These are phyloP conservation scores for Podarcis siculus DNA, from an alignment of 2,797 vertebrate species.

Conservation along the genomic window DNA sequence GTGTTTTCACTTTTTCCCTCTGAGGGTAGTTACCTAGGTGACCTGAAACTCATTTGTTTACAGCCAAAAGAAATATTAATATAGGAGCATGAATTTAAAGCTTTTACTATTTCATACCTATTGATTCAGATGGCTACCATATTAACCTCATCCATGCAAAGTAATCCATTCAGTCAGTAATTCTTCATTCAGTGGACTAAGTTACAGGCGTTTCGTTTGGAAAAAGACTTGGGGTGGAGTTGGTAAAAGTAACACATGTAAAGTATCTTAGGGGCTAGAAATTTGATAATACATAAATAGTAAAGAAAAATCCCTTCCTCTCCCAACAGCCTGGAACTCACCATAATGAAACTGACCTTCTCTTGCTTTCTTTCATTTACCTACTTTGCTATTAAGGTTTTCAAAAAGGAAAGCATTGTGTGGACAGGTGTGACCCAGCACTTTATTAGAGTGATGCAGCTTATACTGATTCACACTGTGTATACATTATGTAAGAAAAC, in stretches of 20 bases:
- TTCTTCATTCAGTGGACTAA: constrained; percentile 67
- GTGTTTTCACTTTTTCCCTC: constrained; percentile 29
- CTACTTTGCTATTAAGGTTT: constrained; percentile 70
- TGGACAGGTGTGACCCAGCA: constrained; percentile 67
- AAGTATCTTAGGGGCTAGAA: constrained; percentile 78
- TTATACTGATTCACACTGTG: constrained; percentile 55
- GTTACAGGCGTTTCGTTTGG: constrained; percentile 67
- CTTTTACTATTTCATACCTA: not conserved
- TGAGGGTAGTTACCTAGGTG: not conserved
- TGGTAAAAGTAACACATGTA: constrained; percentile 72
- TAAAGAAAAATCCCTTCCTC: constrained; percentile 57
- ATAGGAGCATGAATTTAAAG: not conserved
- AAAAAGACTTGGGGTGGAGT: constrained; percentile 72
- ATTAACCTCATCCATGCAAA: constrained; percentile 48
- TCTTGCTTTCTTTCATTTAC: constrained; percentile 63
- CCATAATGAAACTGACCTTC: constrained; percentile 61
- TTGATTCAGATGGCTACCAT: not conserved
- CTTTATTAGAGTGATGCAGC: constrained; percentile 63
- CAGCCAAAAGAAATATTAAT: not conserved
- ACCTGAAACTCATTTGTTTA: not conserved
- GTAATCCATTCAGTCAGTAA: constrained; percentile 41
- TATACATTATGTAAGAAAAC: constrained; percentile 57
- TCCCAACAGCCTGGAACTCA: constrained; percentile 71
- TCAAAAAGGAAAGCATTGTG: constrained; percentile 68
- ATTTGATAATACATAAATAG: constrained; percentile 75